These are phyloP conservation scores for Bothrops jararaca DNA, from an alignment of 2,113 vertebrate genomes.

Conservation along the genomic window DNA sequence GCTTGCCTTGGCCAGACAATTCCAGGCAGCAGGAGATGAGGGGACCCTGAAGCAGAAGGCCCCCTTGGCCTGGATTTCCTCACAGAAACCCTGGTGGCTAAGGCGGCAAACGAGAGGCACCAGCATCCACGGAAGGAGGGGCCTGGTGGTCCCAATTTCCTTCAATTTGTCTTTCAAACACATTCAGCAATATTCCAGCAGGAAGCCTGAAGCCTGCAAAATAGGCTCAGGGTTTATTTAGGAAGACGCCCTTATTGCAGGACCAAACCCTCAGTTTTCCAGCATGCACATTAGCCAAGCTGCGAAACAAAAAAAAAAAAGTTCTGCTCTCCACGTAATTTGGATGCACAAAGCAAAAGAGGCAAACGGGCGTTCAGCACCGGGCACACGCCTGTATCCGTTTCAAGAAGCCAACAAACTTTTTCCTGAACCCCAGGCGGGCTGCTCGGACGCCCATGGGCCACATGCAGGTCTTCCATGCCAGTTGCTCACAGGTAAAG, in stretches of 20 bases:
- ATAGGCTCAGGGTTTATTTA: no score
- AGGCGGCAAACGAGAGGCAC: background rate
- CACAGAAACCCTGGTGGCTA: background rate
- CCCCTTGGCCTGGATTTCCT: slow-evolving; percentile 6
- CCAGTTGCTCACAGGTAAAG: background rate
- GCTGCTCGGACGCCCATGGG: background rate
- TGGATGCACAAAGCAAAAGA: slow-evolving; percentile 37
- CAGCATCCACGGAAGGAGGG: background rate
- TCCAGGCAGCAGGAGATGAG: background rate
- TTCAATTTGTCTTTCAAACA: background rate
- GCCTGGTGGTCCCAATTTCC: background rate
- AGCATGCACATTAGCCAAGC: background rate
- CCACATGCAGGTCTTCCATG: slow-evolving; percentile 2
- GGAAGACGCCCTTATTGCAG: background rate
- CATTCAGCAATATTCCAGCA: background rate
- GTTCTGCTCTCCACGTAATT: background rate
- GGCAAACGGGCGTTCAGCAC: no score
- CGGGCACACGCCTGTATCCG: background rate
- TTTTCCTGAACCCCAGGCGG: background rate
- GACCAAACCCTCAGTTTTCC: background rate
- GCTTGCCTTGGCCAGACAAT: slow-evolving; percentile 21
- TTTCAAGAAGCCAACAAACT: background rate
- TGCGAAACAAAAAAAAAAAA: no score
- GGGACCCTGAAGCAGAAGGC: slow-evolving; percentile 26
- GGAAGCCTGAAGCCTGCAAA: no score